phyloP scores from a whole-genome alignment of 2,888 invertebrate species.

The Harpalus rubripes region DNA sequence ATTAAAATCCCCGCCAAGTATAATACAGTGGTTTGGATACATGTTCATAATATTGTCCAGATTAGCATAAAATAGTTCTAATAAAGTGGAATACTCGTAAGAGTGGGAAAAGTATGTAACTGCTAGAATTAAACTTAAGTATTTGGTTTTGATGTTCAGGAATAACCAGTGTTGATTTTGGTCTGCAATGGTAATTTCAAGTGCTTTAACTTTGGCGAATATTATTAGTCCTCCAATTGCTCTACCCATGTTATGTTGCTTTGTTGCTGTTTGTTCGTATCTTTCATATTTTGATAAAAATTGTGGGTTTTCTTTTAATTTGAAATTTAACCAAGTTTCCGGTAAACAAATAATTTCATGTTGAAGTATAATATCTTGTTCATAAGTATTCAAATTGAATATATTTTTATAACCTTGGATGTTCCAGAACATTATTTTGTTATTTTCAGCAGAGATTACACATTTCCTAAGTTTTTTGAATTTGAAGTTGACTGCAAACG shows the following conservation, averaged over 20 bases:
- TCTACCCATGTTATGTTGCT: background rate
- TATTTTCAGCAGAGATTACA: background rate
- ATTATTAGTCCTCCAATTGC: background rate
- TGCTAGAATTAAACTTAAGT: too few species aligned
- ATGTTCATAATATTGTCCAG: too few species aligned
- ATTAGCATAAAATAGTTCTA: too few species aligned
- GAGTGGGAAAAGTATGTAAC: too few species aligned
- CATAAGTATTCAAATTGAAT: background rate
- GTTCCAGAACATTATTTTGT: slow-evolving; percentile 7
- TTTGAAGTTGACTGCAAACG: background rate
- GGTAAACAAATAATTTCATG: background rate
- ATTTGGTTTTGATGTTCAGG: too few species aligned
- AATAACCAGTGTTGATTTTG: too few species aligned
- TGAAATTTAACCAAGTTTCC: background rate
- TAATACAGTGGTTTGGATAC: too few species aligned
- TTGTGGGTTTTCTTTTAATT: background rate
- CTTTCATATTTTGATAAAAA: background rate
- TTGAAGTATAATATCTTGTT: background rate
- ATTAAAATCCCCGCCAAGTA: too few species aligned
- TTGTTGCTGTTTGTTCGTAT: background rate
- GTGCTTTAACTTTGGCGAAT: background rate
- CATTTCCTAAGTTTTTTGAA: background rate
- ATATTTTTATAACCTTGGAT: background rate
- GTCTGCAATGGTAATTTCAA: too few species aligned
- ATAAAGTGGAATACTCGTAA: too few species aligned